A percentile compares a stretch with the other conserved stretches of the same genome.
These are phyloP conservation scores for Otolemur crassicaudatus DNA, from an alignment of 2,797 vertebrate genomes.

Conservation along the genomic window DNA sequence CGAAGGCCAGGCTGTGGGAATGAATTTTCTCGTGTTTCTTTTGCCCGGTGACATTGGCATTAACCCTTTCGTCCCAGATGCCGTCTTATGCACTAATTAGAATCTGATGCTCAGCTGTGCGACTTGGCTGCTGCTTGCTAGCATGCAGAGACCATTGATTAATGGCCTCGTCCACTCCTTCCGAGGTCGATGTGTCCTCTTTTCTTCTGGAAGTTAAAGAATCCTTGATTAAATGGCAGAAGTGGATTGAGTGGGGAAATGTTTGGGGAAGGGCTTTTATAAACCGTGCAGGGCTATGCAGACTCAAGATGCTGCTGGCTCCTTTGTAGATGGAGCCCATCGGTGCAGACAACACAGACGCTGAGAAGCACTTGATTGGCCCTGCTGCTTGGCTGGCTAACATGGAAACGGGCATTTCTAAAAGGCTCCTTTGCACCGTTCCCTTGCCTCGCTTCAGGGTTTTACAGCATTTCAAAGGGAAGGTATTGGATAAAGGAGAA, in stretches of 20 bases:
- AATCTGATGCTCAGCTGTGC: background rate
- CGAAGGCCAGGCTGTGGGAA: background rate
- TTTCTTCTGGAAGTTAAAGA: constrained; percentile 52
- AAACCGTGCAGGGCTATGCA: fast-evolving
- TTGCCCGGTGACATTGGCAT: background rate
- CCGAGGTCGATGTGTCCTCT: constrained; percentile 61
- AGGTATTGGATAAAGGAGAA: background rate
- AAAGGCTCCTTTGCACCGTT: background rate
- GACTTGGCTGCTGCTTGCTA: background rate
- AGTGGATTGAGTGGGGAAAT: background rate
- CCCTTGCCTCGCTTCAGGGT: background rate
- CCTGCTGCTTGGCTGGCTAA: background rate
- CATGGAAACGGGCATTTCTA: background rate
- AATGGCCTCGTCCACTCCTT: constrained; percentile 53
- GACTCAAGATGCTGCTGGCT: background rate
- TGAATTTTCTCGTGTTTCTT: background rate
- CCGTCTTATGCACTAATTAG: background rate
- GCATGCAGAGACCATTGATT: constrained; percentile 44
- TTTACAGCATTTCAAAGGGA: background rate
- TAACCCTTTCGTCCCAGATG: background rate
- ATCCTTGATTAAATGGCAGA: constrained; percentile 68
- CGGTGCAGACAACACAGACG: fast-evolving
- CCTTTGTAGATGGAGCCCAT: background rate
- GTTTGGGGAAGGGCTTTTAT: background rate
- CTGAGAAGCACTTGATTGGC: background rate